Evolutionary conservation across 2,113 vertebrate genomes (phyloP), one percentile per base, ranked within the genome.

Genomic region (Cavia porcellus): DNA sequence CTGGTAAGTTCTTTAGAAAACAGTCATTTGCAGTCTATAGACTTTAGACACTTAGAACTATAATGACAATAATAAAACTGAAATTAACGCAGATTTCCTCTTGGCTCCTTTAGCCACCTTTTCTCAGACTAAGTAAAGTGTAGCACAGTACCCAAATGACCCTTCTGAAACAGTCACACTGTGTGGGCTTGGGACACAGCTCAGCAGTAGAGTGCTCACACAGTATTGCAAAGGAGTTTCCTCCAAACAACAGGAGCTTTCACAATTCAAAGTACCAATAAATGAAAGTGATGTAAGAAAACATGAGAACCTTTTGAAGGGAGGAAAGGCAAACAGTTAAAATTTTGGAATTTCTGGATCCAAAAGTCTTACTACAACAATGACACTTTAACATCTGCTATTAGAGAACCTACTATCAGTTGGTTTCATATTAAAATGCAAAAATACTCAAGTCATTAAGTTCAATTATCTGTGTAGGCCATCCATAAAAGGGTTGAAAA

Each of bases 281-380:
- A 88, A 80, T 38, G 28, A 13, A 90, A 90, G 38, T 28, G 50
- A 5, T 72, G 9, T n/a, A 75, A 93, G 30, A 94, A 92, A 88
- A 83, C 20, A 47, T 57, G 20, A 84, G 25, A 90, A 83, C 10
- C 83, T 61, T 94, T 13, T 84, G 75, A 94, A 96, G 28, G 10
- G 22, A 89, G 3, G 9, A 77, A 86, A 59, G 19, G 45, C 35
- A 86, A 3, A 79, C 42, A 81, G 9, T 72, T 55, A 94, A 92
- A 50, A 35, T 86, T 94, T 86, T 66, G 88, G 50, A 89, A 86
- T 90, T 17, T 84, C 75, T 70, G 64, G 24, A 83, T 86, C 14
- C 52, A 90, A 80, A 80, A 64, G 81, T 30, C 3, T 52, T 68
- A 92, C 25, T n/a, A 86, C 7, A 47, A 87, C 66, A 82, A 77